Percentiles rank a stretch among this genome's conserved stretches.
Evolutionary conservation across 1,140 invertebrate genomes (phyloP).

Genomic region (Dendrolimus punctatus): DNA sequence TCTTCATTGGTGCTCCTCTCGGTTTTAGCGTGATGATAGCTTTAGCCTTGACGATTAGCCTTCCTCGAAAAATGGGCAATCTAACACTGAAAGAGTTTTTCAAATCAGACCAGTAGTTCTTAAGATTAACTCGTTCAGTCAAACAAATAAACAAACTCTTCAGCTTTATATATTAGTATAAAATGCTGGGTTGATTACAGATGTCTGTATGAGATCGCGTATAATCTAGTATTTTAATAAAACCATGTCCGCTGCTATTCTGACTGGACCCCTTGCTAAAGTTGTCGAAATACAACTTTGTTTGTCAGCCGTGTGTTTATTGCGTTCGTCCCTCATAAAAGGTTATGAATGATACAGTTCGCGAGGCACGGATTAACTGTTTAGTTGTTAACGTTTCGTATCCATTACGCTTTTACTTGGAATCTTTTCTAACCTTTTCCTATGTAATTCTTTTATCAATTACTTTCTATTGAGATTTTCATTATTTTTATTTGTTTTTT

Average conservation of each 20-base stretch:
- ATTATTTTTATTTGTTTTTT: background rate
- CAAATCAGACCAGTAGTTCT: no score
- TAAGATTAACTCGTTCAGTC: no score
- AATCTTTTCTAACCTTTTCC: constrained; percentile 14
- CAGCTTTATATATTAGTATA: no score
- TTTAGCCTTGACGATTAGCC: no score
- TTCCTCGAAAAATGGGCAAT: no score
- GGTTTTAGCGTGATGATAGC: no score
- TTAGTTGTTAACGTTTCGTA: constrained; percentile 17
- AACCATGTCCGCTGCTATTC: constrained; percentile 1
- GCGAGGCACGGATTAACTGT: constrained; percentile 20
- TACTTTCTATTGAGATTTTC: background rate
- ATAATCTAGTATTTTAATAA: no score
- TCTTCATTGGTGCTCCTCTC: no score
- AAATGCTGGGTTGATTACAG: no score
- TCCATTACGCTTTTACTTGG: constrained; percentile 21
- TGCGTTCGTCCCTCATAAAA: constrained; percentile 32
- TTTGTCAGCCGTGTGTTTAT: constrained; percentile 28
- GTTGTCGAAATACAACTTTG: constrained; percentile 21
- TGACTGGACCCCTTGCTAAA: constrained; percentile 10
- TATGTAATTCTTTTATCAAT: constrained; percentile 8
- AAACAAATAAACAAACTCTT: no score
- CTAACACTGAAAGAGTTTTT: no score
- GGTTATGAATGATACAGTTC: constrained; percentile 40
- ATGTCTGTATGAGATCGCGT: no score